Conservation (phyloP, 2,888 invertebrate genomes). For the Belgica antarctica region DNA sequence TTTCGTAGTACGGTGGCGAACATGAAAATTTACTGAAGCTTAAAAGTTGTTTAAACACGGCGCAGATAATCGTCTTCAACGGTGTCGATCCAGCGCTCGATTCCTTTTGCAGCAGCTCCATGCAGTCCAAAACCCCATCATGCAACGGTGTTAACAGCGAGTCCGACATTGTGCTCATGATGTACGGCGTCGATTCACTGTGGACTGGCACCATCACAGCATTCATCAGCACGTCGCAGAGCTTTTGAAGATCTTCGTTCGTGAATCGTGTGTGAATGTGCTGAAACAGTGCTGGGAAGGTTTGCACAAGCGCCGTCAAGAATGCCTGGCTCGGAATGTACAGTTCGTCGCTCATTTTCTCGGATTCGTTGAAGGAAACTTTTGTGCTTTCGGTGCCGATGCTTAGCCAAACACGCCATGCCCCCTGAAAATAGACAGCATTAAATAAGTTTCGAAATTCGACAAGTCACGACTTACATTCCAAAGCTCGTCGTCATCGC, state of each 20-base stretch:
- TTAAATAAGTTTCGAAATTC: neutral
- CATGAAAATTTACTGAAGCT: constrained; percentile 70
- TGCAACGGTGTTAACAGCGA: constrained; percentile 78
- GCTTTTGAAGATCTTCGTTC: constrained; percentile 70
- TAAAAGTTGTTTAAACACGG: constrained; percentile 66
- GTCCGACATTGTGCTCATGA: constrained; percentile 77
- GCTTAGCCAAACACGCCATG: constrained; percentile 84
- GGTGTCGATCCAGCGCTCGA: constrained; percentile 60
- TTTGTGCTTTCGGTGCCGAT: constrained; percentile 78
- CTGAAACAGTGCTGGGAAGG: constrained; percentile 91
- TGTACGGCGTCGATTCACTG: constrained; percentile 75
- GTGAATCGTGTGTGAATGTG: constrained; percentile 71
- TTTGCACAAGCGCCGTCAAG: constrained; percentile 89
- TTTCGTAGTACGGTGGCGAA: constrained; percentile 61
- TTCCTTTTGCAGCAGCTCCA: constrained; percentile 83
- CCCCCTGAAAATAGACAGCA: constrained; percentile 52
- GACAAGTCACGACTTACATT: constrained; percentile 54
- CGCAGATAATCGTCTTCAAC: constrained; percentile 64
- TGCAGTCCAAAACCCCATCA: constrained; percentile 79
- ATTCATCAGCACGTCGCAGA: constrained; percentile 74
- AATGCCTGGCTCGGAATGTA: constrained; percentile 92
- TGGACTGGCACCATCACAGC: constrained; percentile 78
- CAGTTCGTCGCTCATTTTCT: constrained; percentile 57
- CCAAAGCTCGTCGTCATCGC: constrained; percentile 67
- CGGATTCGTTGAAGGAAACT: constrained; percentile 56